A percentile compares a stretch with the other conserved stretches of the same genome.
Conservation (phyloP, 2,888 invertebrate genomes). For the Aporophyla lueneburgensis region DNA sequence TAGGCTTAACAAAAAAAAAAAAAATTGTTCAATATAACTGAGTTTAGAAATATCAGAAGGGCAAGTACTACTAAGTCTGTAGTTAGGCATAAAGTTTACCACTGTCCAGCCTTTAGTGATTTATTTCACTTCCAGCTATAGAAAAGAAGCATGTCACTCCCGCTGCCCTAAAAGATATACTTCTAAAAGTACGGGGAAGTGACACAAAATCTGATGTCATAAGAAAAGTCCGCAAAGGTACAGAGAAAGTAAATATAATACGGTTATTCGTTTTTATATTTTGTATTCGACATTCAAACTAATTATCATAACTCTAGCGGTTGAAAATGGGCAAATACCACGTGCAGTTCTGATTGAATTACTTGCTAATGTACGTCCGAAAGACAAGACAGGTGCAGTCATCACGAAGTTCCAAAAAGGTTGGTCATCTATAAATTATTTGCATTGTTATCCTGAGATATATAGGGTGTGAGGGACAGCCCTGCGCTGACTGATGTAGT, state of each 20-base stretch:
- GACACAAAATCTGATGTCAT: constrained; percentile 28
- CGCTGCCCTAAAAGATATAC: neutral
- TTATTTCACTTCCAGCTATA: constrained; percentile 24
- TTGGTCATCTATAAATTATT: neutral
- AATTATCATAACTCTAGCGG: constrained; percentile 26
- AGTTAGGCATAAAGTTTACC: neutral
- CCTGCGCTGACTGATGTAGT: neutral
- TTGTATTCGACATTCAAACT: neutral
- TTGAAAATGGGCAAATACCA: constrained; percentile 30
- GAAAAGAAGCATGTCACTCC: constrained; percentile 27
- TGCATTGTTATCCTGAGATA: neutral
- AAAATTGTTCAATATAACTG: neutral
- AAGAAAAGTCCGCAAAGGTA: constrained; percentile 41
- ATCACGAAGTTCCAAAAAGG: constrained; percentile 26
- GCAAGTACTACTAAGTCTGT: neutral
- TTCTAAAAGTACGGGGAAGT: constrained; percentile 3
- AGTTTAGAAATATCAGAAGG: too few relatives aligned
- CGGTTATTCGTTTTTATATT: neutral
- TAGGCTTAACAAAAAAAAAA: too few relatives aligned
- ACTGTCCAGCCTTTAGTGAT: neutral
- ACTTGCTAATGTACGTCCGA: constrained; percentile 6
- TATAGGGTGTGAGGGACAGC: neutral
- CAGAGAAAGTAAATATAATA: neutral
- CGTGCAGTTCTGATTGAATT: constrained; percentile 25
- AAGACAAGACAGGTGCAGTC: neutral